Conservation (phyloP, 1,140 invertebrate species). For the Nasonia giraulti region DNA sequence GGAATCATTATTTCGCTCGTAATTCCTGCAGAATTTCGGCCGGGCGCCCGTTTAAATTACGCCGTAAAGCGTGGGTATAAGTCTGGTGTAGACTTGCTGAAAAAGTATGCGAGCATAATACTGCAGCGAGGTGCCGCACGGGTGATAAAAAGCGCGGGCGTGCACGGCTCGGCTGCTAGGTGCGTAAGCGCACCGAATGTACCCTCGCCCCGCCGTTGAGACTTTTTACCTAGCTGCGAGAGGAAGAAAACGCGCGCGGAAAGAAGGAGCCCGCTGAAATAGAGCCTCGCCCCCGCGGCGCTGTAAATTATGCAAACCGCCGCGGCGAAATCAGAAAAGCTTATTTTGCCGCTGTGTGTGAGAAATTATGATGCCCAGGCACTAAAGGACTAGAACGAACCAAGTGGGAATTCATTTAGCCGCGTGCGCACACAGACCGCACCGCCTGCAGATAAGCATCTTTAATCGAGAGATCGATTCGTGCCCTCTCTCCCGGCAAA, state of each 20-base stretch:
- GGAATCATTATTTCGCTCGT: not conserved
- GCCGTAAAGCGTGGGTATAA: not conserved
- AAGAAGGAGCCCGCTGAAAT: not conserved
- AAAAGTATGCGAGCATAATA: not conserved
- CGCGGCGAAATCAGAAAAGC: not conserved
- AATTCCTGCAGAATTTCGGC: not conserved
- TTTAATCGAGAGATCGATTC: conserved; percentile 14
- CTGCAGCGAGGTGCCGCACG: not conserved
- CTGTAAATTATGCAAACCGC: not conserved
- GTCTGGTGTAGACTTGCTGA: no score
- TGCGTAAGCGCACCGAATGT: conserved; percentile 3
- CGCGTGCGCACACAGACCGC: not conserved
- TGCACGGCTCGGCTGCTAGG: not conserved
- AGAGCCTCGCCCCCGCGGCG: not conserved
- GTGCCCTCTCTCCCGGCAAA: not conserved
- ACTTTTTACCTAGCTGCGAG: not conserved
- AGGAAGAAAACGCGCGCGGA: not conserved
- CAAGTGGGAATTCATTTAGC: not conserved
- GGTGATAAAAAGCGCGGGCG: not conserved
- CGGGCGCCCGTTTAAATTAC: not conserved
- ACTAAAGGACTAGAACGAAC: no score
- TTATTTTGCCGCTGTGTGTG: not conserved
- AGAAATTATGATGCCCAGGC: no score
- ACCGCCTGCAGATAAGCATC: not conserved
- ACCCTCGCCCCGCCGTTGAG: not conserved